Base-by-base conservation (phyloP, 2,797 vertebrate species). In the Eleutherodactylus coqui region DNA sequence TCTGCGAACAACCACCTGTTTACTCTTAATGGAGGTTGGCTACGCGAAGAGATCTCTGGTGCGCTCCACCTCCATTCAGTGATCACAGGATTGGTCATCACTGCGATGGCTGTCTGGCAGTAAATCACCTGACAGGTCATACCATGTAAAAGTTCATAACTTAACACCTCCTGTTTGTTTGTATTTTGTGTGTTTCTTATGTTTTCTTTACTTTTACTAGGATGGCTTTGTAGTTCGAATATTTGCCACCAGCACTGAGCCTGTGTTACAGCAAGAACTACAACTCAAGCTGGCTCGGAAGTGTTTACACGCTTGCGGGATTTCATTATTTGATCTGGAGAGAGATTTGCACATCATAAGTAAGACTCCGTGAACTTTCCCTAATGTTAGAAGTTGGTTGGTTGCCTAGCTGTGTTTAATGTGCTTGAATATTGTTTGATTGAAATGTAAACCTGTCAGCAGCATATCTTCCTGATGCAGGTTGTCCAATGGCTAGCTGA, bases 281-380 rank as follows among this genome's bases (percentile, higher is more conserved):
- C 98, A 99, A 91, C 96, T 99, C 85, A 99, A 99, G 92, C 94
- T 99, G 93, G 98, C 98, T 83, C 96, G 98, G 90, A 99, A 99
- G 92, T 99, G 98, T 92, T 96, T 99, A 87, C 98, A 99, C 85
- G 98, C 98, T 69, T 99, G 98, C 90, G 98, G 98, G 60, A 99
- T 99, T 89, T 99, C 98, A 4, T 91, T 99, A 19, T 99, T 99
- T 91, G 98, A 99, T 94, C 92, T 99, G 89, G 98, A 99, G 91
- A 99, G 99, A 91, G 98, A 99, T 92, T 95, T 99, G 84, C 98
- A 99, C 93, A 99, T 99, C 89, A 98, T 99, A 93, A 99, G 98
- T 99, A 95, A 97, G 98, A 89, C 32, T 55, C 45, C 11, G 7
- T 17, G 77, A 53, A 49, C 11, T 80, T 67, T 45, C 5, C 51